Evolutionary conservation across 2,888 invertebrate genomes (phyloP).

Genomic region (Cotesia congregata): DNA sequence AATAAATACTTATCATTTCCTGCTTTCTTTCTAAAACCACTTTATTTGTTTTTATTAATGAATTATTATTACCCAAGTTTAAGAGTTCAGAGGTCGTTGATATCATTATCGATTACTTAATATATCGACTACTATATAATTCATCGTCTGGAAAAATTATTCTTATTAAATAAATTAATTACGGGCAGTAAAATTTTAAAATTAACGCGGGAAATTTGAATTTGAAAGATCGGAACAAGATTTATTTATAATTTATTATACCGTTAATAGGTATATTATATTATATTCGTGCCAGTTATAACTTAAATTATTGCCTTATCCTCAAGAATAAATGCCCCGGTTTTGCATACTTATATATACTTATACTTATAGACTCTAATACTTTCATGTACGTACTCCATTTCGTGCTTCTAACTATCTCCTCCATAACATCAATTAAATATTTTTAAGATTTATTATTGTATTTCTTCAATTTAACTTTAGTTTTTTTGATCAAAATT

Average conservation of each 20-base stretch:
- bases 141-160: too few species aligned
- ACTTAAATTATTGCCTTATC: neutral
- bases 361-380: neutral
- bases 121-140: neutral
- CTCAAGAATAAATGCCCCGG: neutral
- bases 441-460: neutral
- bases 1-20: constrained; percentile 45
- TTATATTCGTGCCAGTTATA: neutral
- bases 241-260: neutral
- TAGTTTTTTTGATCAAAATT: too few species aligned
- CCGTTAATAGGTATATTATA: neutral
- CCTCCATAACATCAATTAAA: neutral
- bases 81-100: neutral
- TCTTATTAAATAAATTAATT: too few species aligned
- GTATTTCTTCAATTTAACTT: neutral
- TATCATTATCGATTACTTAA: neutral
- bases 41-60: neutral
- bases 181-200: too few species aligned
- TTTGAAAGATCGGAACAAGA: neutral
- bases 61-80: neutral
- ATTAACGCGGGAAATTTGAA: too few species aligned
- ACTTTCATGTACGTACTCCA: neutral
- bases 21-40: constrained; percentile 43
- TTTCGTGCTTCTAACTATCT: constrained; percentile 1
- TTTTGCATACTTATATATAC: constrained; percentile 1